Evolutionary conservation across 1,140 invertebrate species (phyloP).

Genomic region (Himalopsyche phryganea): DNA sequence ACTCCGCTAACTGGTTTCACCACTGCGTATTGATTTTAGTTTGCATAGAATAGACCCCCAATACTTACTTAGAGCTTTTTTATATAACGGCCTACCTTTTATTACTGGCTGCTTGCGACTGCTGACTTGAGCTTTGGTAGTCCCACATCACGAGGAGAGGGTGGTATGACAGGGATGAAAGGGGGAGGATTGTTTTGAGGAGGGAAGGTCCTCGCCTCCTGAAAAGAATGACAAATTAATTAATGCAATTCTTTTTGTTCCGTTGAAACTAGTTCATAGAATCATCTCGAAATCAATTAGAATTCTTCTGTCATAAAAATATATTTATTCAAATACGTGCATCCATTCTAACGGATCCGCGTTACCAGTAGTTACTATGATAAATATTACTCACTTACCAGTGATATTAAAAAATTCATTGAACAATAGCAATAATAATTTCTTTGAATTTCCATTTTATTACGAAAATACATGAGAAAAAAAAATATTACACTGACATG

Average conservation of each 20-base stretch:
- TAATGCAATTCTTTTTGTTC: conserved; percentile 20
- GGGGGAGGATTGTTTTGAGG: background rate
- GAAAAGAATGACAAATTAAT: conserved; percentile 27
- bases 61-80: conserved; percentile 35
- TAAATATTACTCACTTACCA: too few species aligned
- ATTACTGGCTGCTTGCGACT: conserved; percentile 24
- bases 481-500: too few species aligned
- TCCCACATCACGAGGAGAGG: conserved; percentile 6
- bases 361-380: too few species aligned
- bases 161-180: background rate
- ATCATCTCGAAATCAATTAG: too few species aligned
- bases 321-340: too few species aligned
- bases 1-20: conserved; percentile 30
- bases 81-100: conserved; percentile 29
- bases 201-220: conserved; percentile 2
- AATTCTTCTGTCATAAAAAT: too few species aligned
- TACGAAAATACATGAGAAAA: too few species aligned
- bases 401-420: too few species aligned
- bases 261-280: conserved; percentile 1
- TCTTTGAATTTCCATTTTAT: too few species aligned
- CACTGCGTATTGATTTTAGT: conserved; percentile 34
- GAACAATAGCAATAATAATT: too few species aligned
- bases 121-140: conserved; percentile 29
- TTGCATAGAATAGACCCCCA: conserved; percentile 31
- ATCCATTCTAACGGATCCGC: too few species aligned